Conservation (phyloP, 2,888 invertebrate genomes). For the Netelia virgata region DNA sequence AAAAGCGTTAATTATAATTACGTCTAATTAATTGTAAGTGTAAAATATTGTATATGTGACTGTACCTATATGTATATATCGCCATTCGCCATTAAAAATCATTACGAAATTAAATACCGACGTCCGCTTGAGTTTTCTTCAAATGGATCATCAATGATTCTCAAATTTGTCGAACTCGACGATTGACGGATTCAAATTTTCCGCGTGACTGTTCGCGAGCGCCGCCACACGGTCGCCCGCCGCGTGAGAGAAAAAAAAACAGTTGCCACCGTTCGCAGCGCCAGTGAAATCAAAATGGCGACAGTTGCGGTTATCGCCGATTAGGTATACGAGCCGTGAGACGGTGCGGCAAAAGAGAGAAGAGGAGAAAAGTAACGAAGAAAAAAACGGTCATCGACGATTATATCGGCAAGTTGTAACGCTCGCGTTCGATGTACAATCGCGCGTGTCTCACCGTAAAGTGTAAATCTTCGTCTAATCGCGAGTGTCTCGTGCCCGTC, state of each 20-base stretch:
- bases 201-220: neutral
- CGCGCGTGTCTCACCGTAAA: conserved; percentile 25
- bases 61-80: conserved; percentile 81
- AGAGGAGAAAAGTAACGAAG: conserved; percentile 17
- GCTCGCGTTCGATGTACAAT: conserved; percentile 10
- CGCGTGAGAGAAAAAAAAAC: conserved; percentile 4
- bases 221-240: neutral
- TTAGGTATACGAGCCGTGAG: conserved; percentile 38
- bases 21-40: conserved; percentile 76
- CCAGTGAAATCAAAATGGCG: conserved; percentile 67
- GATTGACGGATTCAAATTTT: too few relatives aligned
- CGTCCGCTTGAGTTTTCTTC: neutral
- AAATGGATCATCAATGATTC: neutral
- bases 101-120: conserved; percentile 63
- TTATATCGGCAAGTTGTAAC: conserved; percentile 13
- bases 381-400: conserved; percentile 16
- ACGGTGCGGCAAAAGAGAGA: conserved; percentile 48
- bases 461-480: conserved; percentile 10
- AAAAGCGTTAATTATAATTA: conserved; percentile 57
- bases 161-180: neutral
- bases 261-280: conserved; percentile 29
- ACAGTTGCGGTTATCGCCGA: conserved; percentile 59
- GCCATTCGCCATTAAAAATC: conserved; percentile 76
- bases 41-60: conserved; percentile 80
- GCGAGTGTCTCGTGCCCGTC: conserved; percentile 24